These are phyloP conservation scores for Alligator sinensis DNA, from an alignment of 2,113 vertebrate species.

Conservation along the genomic window DNA sequence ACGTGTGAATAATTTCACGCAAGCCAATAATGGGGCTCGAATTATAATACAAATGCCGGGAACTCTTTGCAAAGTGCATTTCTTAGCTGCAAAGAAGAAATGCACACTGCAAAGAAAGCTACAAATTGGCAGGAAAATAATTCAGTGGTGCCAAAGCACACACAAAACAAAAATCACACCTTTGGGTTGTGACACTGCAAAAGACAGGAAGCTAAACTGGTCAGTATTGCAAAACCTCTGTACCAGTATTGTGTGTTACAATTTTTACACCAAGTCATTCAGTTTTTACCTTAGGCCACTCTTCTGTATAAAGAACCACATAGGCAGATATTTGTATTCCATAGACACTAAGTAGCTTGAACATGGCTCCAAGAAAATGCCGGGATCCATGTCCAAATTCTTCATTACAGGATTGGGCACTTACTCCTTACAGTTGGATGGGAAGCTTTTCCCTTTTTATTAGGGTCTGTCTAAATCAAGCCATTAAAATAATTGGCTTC, in stretches of 20 bases:
- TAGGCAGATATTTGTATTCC: neutral
- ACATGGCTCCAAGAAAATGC: neutral
- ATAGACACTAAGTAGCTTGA: too few species aligned
- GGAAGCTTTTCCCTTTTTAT: neutral
- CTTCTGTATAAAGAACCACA: neutral
- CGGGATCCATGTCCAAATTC: rapidly evolving
- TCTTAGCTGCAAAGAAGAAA: neutral
- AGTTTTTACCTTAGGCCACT: neutral
- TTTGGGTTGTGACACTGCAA: neutral
- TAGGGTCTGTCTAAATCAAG: neutral
- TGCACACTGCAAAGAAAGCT: neutral
- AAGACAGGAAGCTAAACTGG: rapidly evolving
- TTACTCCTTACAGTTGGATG: neutral
- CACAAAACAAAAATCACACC: neutral
- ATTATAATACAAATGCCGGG: too few species aligned
- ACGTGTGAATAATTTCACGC: too few species aligned
- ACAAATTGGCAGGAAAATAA: too few species aligned
- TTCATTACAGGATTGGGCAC: neutral
- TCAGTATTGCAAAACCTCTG: neutral
- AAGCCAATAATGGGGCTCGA: too few species aligned
- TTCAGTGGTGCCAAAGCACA: too few species aligned
- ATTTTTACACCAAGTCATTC: neutral
- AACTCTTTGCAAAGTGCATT: too few species aligned
- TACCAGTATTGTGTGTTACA: neutral
- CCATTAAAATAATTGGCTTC: neutral